Percentiles rank a stretch among this genome's conserved stretches.
These are phyloP conservation scores for Ptychadena robeensis DNA, from an alignment of 2,797 vertebrate genomes.

Conservation along the genomic window DNA sequence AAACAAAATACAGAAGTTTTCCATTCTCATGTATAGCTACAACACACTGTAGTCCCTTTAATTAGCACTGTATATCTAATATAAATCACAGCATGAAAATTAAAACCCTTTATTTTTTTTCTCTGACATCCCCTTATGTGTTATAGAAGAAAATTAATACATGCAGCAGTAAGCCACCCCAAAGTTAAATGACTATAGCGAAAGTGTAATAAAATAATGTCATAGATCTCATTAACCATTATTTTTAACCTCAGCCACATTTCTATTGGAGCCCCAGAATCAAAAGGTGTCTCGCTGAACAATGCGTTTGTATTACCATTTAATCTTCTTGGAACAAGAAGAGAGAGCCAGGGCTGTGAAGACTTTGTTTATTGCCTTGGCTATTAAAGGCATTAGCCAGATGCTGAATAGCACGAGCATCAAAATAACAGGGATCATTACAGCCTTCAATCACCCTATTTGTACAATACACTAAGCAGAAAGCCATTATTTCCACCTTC, in stretches of 20 bases:
- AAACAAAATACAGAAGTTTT: background rate
- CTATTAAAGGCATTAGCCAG: conserved; percentile 70
- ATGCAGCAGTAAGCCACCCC: background rate
- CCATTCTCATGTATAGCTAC: background rate
- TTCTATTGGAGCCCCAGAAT: background rate
- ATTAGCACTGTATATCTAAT: background rate
- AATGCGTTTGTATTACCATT: conserved; percentile 17
- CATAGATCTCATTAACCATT: background rate
- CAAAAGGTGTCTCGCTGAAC: background rate
- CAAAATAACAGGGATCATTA: conserved; percentile 74
- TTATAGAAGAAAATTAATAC: background rate
- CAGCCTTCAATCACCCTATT: conserved; percentile 75
- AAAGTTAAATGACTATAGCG: background rate
- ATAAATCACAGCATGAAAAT: background rate
- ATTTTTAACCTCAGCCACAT: background rate
- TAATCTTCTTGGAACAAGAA: conserved; percentile 61
- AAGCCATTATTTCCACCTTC: conserved; percentile 84
- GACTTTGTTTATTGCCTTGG: conserved; percentile 63
- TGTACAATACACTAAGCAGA: conserved; percentile 80
- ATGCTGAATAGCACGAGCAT: conserved; percentile 72
- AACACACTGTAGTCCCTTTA: background rate
- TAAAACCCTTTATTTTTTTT: background rate
- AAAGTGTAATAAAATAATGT: conserved; percentile 2
- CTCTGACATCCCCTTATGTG: background rate
- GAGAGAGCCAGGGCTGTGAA: conserved; percentile 51